phyloP scores from a whole-genome alignment of 2,888 invertebrate species.

The Drosophila hamatofila region DNA sequence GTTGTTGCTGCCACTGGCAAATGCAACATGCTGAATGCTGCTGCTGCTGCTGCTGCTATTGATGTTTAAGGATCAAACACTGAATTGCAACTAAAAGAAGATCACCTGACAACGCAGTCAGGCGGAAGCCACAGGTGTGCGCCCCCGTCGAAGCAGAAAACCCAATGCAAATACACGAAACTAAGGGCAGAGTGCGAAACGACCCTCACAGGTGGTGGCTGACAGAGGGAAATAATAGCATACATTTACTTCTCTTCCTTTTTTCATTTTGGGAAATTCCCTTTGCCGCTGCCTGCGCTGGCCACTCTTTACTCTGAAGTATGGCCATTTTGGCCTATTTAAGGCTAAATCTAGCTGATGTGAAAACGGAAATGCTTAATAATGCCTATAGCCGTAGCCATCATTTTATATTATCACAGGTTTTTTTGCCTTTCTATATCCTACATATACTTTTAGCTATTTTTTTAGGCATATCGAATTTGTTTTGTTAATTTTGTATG shows the following conservation, averaged over 20 bases:
- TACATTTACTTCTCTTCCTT: slow-evolving; percentile 17
- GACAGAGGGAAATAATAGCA: slow-evolving; percentile 30
- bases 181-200: slow-evolving; percentile 46
- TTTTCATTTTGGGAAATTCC: slow-evolving; percentile 65
- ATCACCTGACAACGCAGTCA: slow-evolving; percentile 45
- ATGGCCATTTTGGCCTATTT: too few species aligned
- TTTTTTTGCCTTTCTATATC: too few species aligned
- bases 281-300: slow-evolving; percentile 34
- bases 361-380: too few species aligned
- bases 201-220: slow-evolving; percentile 59
- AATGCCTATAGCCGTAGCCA: too few species aligned
- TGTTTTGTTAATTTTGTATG: too few species aligned
- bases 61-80: slow-evolving; percentile 62
- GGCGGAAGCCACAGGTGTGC: slow-evolving; percentile 70
- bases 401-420: too few species aligned
- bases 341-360: too few species aligned
- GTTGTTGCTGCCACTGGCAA: slow-evolving; percentile 30
- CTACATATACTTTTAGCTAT: too few species aligned
- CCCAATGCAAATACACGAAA: slow-evolving; percentile 19
- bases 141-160: slow-evolving; percentile 6
- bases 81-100: slow-evolving; percentile 59
- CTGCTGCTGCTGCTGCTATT: slow-evolving; percentile 15
- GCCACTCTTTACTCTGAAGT: slow-evolving; percentile 9
- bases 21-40: slow-evolving; percentile 58
- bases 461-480: too few species aligned